Percentiles rank a stretch among this genome's conserved stretches.
These are phyloP conservation scores for Zaprionus inermis DNA, from an alignment of 1,140 invertebrate genomes.

Conservation along the genomic window DNA sequence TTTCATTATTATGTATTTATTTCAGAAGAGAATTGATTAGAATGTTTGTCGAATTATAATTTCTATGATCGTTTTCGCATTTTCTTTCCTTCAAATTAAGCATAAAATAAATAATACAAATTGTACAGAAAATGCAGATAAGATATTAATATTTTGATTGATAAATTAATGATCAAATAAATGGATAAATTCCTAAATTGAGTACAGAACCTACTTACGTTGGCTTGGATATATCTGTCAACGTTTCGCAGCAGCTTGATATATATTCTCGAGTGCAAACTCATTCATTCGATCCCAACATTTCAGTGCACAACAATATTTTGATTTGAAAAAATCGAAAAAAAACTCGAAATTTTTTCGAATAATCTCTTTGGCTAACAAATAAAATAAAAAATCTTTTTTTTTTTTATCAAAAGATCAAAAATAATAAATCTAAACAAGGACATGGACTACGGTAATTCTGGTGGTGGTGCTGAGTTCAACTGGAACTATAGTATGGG, in stretches of 20 bases:
- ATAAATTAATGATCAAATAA: too few relatives aligned
- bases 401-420: background rate
- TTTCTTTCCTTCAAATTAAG: too few relatives aligned
- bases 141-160: too few relatives aligned
- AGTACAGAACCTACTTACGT: background rate
- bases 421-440: background rate
- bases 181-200: too few relatives aligned
- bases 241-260: background rate
- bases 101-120: too few relatives aligned
- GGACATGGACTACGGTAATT: slow-evolving; percentile 51
- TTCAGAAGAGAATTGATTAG: too few relatives aligned
- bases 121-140: too few relatives aligned
- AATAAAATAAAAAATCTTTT: slow-evolving; percentile 7
- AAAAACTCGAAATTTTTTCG: slow-evolving; percentile 39
- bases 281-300: slow-evolving; percentile 41
- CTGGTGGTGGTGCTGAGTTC: slow-evolving; percentile 50
- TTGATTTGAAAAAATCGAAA: slow-evolving; percentile 32
- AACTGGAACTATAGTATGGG: slow-evolving; percentile 39
- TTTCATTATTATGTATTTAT: too few relatives aligned
- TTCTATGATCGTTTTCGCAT: too few relatives aligned
- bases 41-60: too few relatives aligned
- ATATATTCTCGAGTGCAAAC: background rate
- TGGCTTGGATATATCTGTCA: background rate
- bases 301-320: slow-evolving; percentile 34
- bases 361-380: background rate